Percentiles rank a stretch among this genome's conserved stretches.
Evolutionary conservation across 2,888 invertebrate species (phyloP).

Genomic region (Spodoptera littoralis): DNA sequence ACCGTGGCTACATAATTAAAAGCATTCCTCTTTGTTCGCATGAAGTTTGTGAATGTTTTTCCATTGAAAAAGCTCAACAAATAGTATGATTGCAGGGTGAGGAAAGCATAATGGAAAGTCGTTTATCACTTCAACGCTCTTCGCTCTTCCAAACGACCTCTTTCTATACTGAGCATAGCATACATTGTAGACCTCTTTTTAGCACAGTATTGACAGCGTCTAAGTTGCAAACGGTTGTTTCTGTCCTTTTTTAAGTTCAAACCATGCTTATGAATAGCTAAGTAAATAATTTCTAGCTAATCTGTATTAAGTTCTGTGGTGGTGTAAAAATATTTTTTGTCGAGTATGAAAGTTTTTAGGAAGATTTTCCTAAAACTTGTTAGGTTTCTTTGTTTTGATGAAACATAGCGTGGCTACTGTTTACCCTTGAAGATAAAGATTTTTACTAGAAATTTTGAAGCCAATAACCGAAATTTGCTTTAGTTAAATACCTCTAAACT

Average conservation of each 20-base stretch:
- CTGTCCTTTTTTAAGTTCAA: slow-evolving; percentile 5
- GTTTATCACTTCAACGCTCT: slow-evolving; percentile 45
- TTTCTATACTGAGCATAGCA: slow-evolving; percentile 14
- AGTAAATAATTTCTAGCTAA: neutral
- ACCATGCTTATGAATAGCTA: slow-evolving; percentile 2
- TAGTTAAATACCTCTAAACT: too few relatives aligned
- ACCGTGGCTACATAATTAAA: slow-evolving; percentile 9
- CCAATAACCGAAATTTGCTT: too few relatives aligned
- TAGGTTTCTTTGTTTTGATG: slow-evolving; percentile 19
- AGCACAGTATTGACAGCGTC: slow-evolving; percentile 3
- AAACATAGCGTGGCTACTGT: too few relatives aligned
- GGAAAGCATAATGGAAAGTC: slow-evolving; percentile 42
- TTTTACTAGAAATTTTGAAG: too few relatives aligned
- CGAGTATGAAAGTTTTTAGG: neutral
- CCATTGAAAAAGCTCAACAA: slow-evolving; percentile 10
- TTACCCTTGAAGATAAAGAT: too few relatives aligned
- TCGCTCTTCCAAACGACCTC: slow-evolving; percentile 21
- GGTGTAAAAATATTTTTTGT: neutral
- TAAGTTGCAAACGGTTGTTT: slow-evolving; percentile 6
- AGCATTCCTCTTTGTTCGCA: slow-evolving; percentile 4
- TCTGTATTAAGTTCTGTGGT: slow-evolving; percentile 17
- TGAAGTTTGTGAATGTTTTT: slow-evolving; percentile 11
- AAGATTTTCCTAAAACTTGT: slow-evolving; percentile 1
- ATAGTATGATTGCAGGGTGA: slow-evolving; percentile 20
- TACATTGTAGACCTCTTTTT: slow-evolving; percentile 29